phyloP scores from a whole-genome alignment of 2,113 vertebrate species.

The Saguinus imperator region DNA sequence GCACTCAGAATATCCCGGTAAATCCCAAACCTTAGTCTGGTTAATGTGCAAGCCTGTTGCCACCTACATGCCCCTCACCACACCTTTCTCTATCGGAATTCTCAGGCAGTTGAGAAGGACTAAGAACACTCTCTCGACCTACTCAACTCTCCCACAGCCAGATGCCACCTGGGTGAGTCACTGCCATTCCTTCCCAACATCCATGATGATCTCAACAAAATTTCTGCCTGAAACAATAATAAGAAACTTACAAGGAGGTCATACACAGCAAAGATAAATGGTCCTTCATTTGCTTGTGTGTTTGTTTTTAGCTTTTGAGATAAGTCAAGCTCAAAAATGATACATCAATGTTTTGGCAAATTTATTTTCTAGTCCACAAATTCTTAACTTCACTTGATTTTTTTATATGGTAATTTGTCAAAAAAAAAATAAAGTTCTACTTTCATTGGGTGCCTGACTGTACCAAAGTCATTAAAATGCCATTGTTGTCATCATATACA shows the following conservation, averaged over 20 bases:
- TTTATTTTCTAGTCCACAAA: constrained; percentile 37
- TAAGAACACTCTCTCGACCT: not conserved
- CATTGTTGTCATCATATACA: constrained; percentile 39
- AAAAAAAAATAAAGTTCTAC: not conserved
- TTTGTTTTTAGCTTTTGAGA: not conserved
- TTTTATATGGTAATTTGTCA: constrained; percentile 54
- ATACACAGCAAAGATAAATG: not conserved
- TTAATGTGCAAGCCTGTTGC: not conserved
- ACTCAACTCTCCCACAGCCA: not conserved
- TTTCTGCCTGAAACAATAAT: not conserved
- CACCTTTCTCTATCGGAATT: not conserved
- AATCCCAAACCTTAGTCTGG: not conserved
- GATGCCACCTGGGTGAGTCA: not conserved
- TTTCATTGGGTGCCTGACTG: not conserved
- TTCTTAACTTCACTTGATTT: constrained; percentile 51
- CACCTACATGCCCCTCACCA: not conserved
- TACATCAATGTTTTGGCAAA: constrained; percentile 32
- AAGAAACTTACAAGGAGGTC: not conserved
- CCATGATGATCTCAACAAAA: not conserved
- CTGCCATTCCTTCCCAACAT: not conserved
- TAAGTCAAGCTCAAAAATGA: constrained; percentile 36
- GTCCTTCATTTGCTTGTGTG: not conserved
- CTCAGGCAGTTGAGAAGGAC: not conserved
- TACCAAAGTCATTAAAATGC: constrained; percentile 65
- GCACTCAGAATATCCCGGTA: not conserved